Percentiles rank a stretch among this genome's conserved stretches.
Evolutionary conservation across 2,888 invertebrate genomes (phyloP).

Genomic region (Lycia hirtaria): DNA sequence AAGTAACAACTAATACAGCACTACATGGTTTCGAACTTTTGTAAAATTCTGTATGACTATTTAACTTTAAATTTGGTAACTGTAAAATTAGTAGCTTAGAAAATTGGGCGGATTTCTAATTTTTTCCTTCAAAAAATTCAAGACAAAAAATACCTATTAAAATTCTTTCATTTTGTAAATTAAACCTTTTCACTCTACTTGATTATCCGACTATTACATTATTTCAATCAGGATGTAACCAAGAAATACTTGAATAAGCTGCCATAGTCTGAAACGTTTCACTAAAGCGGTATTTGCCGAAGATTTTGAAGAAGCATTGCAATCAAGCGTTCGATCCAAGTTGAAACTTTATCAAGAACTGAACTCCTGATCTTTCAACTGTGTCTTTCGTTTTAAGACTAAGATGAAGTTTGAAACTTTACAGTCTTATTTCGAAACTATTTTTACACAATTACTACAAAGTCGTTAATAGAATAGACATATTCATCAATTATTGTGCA

Average conservation of each 20-base stretch:
- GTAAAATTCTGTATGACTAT: too few species aligned
- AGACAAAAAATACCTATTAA: too few species aligned
- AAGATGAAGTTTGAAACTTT: constrained; percentile 73
- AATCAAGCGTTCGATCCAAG: constrained; percentile 73
- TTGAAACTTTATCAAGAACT: constrained; percentile 64
- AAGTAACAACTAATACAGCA: too few species aligned
- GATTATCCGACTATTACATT: background rate
- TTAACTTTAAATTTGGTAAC: too few species aligned
- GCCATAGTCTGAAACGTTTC: constrained; percentile 12
- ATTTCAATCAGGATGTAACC: background rate
- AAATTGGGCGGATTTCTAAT: too few species aligned
- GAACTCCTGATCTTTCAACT: constrained; percentile 66
- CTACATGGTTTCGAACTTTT: too few species aligned
- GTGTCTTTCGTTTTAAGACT: constrained; percentile 64
- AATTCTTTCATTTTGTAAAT: too few species aligned
- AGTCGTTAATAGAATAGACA: too few species aligned
- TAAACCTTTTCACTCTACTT: background rate
- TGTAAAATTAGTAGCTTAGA: too few species aligned
- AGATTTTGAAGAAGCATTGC: constrained; percentile 69
- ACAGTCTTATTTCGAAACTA: constrained; percentile 61
- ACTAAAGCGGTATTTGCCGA: constrained; percentile 58
- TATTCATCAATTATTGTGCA: too few species aligned
- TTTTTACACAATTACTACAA: too few species aligned
- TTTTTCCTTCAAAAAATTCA: too few species aligned
- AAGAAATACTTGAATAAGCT: constrained; percentile 3